Conservation (phyloP, 2,797 vertebrate genomes). For the Buphagus erythrorhynchus region DNA sequence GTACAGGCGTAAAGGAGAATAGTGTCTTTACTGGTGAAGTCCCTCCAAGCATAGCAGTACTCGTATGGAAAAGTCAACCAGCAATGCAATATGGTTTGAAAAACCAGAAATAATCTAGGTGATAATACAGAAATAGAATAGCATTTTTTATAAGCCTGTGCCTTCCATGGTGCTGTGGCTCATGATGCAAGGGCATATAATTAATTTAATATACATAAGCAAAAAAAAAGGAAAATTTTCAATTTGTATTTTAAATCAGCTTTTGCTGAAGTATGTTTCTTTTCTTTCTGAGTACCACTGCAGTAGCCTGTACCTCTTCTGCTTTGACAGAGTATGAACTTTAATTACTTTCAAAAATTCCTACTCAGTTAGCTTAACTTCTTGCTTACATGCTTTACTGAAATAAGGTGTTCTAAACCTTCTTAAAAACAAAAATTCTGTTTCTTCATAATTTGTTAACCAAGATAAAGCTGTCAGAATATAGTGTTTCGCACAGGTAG, state of each 20-base stretch:
- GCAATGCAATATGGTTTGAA: not conserved
- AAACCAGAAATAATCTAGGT: not conserved
- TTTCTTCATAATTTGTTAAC: not conserved
- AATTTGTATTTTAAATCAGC: not conserved
- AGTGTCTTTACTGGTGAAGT: not conserved
- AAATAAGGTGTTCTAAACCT: not conserved
- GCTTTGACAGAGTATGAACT: not conserved
- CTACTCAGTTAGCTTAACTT: not conserved
- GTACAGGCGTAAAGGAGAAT: not conserved
- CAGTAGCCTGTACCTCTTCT: not conserved
- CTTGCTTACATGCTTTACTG: not conserved
- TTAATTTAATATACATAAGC: not conserved
- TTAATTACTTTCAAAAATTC: not conserved
- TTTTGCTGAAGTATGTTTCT: not conserved
- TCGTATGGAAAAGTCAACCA: not conserved
- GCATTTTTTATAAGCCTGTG: accelerated
- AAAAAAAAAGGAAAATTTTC: not conserved
- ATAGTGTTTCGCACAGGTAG: not conserved
- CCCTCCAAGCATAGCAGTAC: not conserved
- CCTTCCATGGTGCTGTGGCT: not conserved
- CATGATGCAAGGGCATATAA: not conserved
- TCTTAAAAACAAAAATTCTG: not conserved
- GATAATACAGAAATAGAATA: not conserved
- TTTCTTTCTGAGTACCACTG: not conserved
- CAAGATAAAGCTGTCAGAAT: not conserved